Evolutionary conservation across 1,140 invertebrate species (phyloP), one percentile per base, ranked within the genome.

Genomic region (Solen grandis): DNA sequence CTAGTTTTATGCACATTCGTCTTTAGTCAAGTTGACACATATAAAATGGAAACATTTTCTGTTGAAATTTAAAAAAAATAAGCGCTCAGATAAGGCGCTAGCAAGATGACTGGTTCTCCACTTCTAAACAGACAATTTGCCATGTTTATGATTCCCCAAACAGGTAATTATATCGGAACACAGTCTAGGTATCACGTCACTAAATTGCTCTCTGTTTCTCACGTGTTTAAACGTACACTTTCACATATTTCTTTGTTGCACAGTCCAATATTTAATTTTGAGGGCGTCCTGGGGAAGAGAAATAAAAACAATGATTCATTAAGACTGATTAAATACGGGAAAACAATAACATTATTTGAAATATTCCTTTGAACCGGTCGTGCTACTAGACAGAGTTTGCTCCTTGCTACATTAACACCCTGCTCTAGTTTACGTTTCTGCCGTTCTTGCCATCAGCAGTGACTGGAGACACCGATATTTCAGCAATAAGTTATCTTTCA

Each of bases 381-480:
- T 16, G 1, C 1, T 2, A 16, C 22, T 13, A 22, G 35, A 35
- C 16, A 10, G 55, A 22, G 73, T 76, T 76, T 76, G 59, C 3
- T 19, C 14, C 41, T 50, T 66, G 29, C 19, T 27, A 60, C 54
- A 68, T 69, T 78, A 52, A 27, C 46, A 59, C 65, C n/a, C n/a
- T 35, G 16, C 65, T 31, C 41, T 22, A 68, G 33, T 78, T 78
- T 78, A 31, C 22, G 38, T 25, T 31, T 78, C 22, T 4, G 59
- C 63, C n/a, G 16, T 69, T 78, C 41, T 63, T 69, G 59, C 41
- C 55, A 74, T 46, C 36, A 73, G 50, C 52, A 62, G 22, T 36
- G 35, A 55, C 35, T 81, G 57, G 81, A 63, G 63, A 83, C 81
- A 27, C 35, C 52, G 70, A 41, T 59, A 84, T 84, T 73, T 80